Conservation (phyloP, 2,888 invertebrate genomes). For the Zele albiditarsus region DNA sequence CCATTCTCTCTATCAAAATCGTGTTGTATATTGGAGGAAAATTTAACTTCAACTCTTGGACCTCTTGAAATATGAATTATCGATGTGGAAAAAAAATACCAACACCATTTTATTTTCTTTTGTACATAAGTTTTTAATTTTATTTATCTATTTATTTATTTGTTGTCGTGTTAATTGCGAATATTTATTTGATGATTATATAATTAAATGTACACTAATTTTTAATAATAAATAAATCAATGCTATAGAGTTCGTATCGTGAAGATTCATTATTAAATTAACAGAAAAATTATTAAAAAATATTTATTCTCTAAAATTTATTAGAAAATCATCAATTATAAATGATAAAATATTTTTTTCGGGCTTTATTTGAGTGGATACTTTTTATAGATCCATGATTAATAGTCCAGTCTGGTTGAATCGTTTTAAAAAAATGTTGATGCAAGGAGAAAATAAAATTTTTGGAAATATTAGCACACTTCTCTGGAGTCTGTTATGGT, state of each 20-base stretch:
- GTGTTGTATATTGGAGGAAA: constrained; percentile 17
- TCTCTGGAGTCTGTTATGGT: background rate
- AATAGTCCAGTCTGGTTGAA: too few relatives aligned
- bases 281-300: too few relatives aligned
- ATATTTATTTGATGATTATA: too few relatives aligned
- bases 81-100: constrained; percentile 40
- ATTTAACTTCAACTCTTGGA: constrained; percentile 29
- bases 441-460: background rate
- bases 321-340: too few relatives aligned
- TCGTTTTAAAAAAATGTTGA: too few relatives aligned
- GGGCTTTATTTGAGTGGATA: too few relatives aligned
- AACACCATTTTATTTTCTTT: constrained; percentile 41
- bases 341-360: too few relatives aligned
- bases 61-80: constrained; percentile 53
- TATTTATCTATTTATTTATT: background rate
- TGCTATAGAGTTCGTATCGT: too few relatives aligned
- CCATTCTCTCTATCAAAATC: constrained; percentile 39
- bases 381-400: too few relatives aligned
- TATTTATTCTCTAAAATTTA: background rate
- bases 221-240: too few relatives aligned
- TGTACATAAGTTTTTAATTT: constrained; percentile 51
- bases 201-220: too few relatives aligned
- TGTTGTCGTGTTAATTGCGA: background rate
- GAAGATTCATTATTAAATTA: too few relatives aligned
- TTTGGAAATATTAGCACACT: constrained; percentile 16